Base-by-base conservation (phyloP, 2,113 vertebrate species). In the Fregata magnificens region DNA sequence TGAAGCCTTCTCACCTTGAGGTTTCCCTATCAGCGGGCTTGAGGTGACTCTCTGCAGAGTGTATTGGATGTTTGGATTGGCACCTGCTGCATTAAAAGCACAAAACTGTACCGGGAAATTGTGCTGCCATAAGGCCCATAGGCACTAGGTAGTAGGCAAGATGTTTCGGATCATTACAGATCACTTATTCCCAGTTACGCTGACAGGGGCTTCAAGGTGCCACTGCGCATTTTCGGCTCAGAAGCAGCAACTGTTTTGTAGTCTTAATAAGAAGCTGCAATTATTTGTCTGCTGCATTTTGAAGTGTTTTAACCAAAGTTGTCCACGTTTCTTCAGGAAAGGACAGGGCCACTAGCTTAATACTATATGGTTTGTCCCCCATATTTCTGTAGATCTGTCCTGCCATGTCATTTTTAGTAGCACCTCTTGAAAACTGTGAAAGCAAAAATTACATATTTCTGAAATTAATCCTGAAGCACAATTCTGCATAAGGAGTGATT, bases 121-220 rank as follows among this genome's bases (percentile, higher is more conserved):
- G 21, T 34, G 47, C 59, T 63, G 22, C 38, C 53, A 9, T 1
- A 38, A n/a, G 31, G 24, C 22, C 62, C n/a, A 25, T 0, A 26
- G 47, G 38, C 32, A 67, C n/a, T 3, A 16, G 17, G 40, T 5
- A 17, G 9, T 3, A 53, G 28, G 15, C 0, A 1, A 45, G 52
- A 45, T 31, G 34, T 34, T 73, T 56, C 1, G 1, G 18, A n/a
- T 90, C n/a, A 36, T 34, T 42, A 66, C 42, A 32, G 17, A 56
- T 70, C 40, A 36, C 34, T 58, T 34, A 42, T 42, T 74, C 38
- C 11, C 40, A 28, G 32, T 66, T 31, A 82, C 21, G 40, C 8
- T 5, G 9, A 66, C 9, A 38, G 32, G 17, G 18, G 20, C 22
- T 59, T 40, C 28, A 42, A 74, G 18, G 34, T 42, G 38, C 11